These are phyloP conservation scores for Eupleurogrammus muticus DNA, from an alignment of 2,797 vertebrate species.

Conservation along the genomic window DNA sequence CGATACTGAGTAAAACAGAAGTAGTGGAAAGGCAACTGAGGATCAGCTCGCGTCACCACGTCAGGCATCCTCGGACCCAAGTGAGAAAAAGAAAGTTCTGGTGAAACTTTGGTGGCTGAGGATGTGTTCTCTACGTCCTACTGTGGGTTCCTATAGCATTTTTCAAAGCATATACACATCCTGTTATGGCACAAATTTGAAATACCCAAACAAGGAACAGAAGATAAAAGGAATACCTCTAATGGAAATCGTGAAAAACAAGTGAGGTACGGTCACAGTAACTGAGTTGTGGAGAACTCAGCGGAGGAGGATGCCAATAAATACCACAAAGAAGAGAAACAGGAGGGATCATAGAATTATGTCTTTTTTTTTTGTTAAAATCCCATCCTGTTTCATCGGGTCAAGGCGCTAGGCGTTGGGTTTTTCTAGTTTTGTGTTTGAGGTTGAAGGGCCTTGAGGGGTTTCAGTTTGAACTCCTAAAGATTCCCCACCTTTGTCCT, in stretches of 20 bases:
- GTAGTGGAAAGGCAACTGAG: background rate
- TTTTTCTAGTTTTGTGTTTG: conserved; percentile 52
- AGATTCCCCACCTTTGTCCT: conserved; percentile 43
- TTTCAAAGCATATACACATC: conserved; percentile 40
- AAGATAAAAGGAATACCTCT: conserved; percentile 28
- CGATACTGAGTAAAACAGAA: background rate
- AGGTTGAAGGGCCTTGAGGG: conserved; percentile 43
- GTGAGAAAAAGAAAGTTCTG: conserved; percentile 12
- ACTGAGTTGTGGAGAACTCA: conserved; percentile 54
- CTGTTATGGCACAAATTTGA: conserved; percentile 17
- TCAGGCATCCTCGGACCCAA: background rate
- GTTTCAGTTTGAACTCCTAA: conserved; percentile 44
- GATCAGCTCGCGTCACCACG: background rate
- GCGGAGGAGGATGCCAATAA: conserved; percentile 62
- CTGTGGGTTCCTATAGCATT: conserved; percentile 8
- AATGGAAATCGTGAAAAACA: conserved; percentile 30
- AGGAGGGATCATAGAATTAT: conserved; percentile 36
- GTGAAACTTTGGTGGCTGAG: conserved; percentile 58
- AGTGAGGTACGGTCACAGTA: conserved; percentile 72
- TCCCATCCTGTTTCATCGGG: conserved; percentile 44
- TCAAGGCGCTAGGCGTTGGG: conserved; percentile 39
- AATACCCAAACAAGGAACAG: conserved; percentile 16
- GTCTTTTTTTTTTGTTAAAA: conserved; percentile 44
- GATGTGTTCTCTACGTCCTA: conserved; percentile 16
- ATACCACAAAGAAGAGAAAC: conserved; percentile 67